Base-by-base conservation (phyloP, 2,888 invertebrate species). In the Vesta saturnalis region DNA sequence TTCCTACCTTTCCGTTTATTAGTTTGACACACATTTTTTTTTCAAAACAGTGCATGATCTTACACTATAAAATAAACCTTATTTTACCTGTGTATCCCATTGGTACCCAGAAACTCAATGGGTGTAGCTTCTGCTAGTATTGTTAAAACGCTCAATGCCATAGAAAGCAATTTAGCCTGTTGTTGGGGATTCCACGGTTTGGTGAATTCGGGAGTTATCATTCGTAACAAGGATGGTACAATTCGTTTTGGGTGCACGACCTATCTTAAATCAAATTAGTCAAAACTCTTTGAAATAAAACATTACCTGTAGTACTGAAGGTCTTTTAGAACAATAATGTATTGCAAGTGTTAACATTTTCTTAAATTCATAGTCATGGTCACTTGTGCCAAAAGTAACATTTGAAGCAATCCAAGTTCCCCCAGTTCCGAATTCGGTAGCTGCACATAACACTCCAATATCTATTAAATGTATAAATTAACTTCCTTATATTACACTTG, bases 281-380 rank as follows among this genome's bases (percentile, higher is more conserved):
- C n/a, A n/a, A n/a, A n/a, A n/a, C n/a, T n/a, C n/a, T n/a, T n/a
- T n/a, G n/a, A n/a, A n/a, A n/a, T n/a, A n/a, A n/a, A n/a, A n/a
- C 30, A 49, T 23, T 23, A 60, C 19, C 61, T 64, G 49, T 6
- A 58, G 14, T 10, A 22, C 2, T 10, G 18, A 43, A 8, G 47
- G 59, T 23, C 58, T 60, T 57, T 78, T 70, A 3, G 74, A 65
- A 12, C 80, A 70, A 57, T 77, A 74, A 10, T 73, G 78, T 1
- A 82, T 43, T 58, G 77, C 78, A 8, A 81, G 59, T 2, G 84
- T 67, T 5, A 84, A 59, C 19, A 75, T 77, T 67, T 81, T 82
- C 66, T 80, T 81, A 52, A 84, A 84, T n/a, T 73, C 65, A 14
- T 82, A 70, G 67, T 83, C 80, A 12, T 77, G 73, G 10, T 73